Evolutionary conservation across 2,888 invertebrate species (phyloP).

Genomic region (Zaprionus obscuricornis): DNA sequence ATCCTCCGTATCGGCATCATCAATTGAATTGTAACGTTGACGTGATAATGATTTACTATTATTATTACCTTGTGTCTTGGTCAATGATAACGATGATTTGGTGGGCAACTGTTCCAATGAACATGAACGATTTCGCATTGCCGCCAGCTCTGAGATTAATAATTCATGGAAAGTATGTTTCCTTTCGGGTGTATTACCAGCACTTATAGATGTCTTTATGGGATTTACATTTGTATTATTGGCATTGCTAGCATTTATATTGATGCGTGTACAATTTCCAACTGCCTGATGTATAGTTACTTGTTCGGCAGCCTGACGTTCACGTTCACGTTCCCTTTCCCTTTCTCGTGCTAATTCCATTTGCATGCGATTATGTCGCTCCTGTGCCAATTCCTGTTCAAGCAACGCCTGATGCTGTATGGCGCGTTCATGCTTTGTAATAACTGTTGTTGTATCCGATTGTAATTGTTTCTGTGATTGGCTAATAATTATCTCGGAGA

Average conservation of each 20-base stretch:
- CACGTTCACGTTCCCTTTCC: conserved; percentile 18
- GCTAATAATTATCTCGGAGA: conserved; percentile 82
- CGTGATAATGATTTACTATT: conserved; percentile 51
- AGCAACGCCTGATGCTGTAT: conserved; percentile 71
- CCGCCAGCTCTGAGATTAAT: conserved; percentile 88
- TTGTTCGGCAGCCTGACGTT: conserved; percentile 33
- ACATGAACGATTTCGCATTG: conserved; percentile 85
- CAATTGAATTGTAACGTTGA: conserved; percentile 69
- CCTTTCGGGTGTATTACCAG: conserved; percentile 80
- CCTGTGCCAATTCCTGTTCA: conserved; percentile 63
- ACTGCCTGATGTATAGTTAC: conserved; percentile 63
- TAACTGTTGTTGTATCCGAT: conserved; percentile 68
- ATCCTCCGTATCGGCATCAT: conserved; percentile 74
- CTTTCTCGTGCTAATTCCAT: conserved; percentile 21
- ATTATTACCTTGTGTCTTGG: conserved; percentile 33
- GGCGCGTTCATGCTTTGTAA: conserved; percentile 79
- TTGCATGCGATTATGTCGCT: conserved; percentile 39
- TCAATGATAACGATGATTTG: conserved; percentile 42
- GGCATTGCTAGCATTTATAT: conserved; percentile 54
- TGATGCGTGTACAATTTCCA: conserved; percentile 78
- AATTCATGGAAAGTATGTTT: conserved; percentile 86
- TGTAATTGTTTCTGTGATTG: conserved; percentile 73
- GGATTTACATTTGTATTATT: conserved; percentile 16
- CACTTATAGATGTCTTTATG: conserved; percentile 59
- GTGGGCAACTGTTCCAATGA: conserved; percentile 80